Conservation (phyloP, 1,140 invertebrate genomes). For the Lasioglossum albipes region DNA sequence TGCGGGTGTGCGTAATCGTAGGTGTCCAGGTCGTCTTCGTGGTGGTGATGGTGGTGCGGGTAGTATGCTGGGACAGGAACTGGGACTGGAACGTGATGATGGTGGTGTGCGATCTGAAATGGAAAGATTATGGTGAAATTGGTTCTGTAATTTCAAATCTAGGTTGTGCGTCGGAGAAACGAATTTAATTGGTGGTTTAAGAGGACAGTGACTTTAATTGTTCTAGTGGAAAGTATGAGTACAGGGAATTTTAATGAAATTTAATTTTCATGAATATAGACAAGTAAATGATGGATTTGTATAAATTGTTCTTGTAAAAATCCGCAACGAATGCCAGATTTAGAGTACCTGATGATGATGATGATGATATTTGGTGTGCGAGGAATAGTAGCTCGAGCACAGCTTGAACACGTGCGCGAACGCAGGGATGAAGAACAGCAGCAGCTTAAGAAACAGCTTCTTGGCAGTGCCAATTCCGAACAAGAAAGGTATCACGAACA, state of each 20-base stretch:
- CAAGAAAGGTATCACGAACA: constrained; percentile 87
- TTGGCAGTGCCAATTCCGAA: constrained; percentile 89
- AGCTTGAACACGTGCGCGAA: constrained; percentile 90
- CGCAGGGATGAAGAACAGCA: constrained; percentile 90
- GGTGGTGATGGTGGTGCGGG: constrained; percentile 64
- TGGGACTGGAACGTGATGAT: constrained; percentile 81
- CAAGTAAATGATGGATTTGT: no score
- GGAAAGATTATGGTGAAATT: constrained; percentile 10
- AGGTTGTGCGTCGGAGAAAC: no score
- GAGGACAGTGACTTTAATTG: no score
- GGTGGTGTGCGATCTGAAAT: constrained; percentile 80
- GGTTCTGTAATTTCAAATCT: no score
- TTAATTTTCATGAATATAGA: no score
- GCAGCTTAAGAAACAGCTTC: constrained; percentile 88
- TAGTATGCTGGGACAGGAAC: constrained; percentile 77
- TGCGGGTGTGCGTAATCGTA: constrained; percentile 76
- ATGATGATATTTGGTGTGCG: constrained; percentile 88
- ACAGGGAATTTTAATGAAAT: no score
- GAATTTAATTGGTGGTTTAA: no score
- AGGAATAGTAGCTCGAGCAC: constrained; percentile 89
- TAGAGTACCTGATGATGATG: constrained; percentile 82
- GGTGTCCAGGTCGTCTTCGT: constrained; percentile 72
- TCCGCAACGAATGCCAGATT: no score
- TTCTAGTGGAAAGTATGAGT: no score
- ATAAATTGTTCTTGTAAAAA: no score